Evolutionary conservation across 2,113 vertebrate species (phyloP).

Genomic region (Heterochromis multidens): DNA sequence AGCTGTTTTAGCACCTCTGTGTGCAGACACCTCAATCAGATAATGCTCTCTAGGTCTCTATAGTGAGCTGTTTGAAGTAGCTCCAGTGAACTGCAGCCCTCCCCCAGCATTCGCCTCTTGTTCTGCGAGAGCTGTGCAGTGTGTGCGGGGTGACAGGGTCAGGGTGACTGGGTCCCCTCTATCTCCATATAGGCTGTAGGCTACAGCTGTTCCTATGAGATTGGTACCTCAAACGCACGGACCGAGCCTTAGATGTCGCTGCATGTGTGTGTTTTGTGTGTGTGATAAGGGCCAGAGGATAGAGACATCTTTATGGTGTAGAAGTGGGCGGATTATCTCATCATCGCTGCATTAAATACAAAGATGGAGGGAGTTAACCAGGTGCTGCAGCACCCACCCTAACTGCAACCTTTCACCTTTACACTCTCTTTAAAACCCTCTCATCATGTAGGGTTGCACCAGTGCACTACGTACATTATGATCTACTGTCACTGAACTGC

Average conservation of each 20-base stretch:
- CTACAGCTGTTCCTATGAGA: conserved; percentile 76
- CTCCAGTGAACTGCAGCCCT: conserved; percentile 47
- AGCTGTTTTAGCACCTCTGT: conserved; percentile 39
- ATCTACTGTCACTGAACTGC: background rate
- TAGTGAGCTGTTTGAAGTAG: conserved; percentile 64
- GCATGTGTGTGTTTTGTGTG: conserved; percentile 43
- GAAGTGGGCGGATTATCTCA: conserved; percentile 66
- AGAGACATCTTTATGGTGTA: conserved; percentile 62
- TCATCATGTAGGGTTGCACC: background rate
- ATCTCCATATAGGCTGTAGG: conserved; percentile 77
- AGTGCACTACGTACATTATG: background rate
- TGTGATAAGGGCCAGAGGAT: conserved; percentile 67
- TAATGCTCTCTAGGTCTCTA: conserved; percentile 66
- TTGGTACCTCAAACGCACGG: conserved; percentile 72
- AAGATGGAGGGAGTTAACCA: conserved; percentile 49
- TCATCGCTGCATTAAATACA: conserved; percentile 67
- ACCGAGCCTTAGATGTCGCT: conserved; percentile 61
- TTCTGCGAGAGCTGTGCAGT: conserved; percentile 57
- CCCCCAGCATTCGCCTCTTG: conserved; percentile 57
- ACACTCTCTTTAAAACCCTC: background rate
- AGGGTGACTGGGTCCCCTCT: conserved; percentile 68
- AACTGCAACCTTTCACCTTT: conserved; percentile 37
- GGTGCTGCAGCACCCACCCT: conserved; percentile 29
- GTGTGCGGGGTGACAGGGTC: conserved; percentile 66
- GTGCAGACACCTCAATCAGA: conserved; percentile 64